A percentile compares a stretch with the other conserved stretches of the same genome.
phyloP scores from a whole-genome alignment of 1,140 invertebrate genomes.

The Brachionus rotundiformis region DNA sequence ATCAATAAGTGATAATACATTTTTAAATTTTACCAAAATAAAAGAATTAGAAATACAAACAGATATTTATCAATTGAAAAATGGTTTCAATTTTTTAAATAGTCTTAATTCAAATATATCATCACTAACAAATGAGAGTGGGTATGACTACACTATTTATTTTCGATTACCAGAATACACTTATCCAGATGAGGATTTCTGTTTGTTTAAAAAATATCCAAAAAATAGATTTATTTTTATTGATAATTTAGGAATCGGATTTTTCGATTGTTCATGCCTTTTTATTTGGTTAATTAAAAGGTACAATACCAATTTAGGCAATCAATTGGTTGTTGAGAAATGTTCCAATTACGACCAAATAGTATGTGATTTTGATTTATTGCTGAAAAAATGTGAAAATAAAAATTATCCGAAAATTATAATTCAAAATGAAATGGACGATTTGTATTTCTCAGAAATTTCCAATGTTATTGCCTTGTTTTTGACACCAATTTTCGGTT shows the following conservation, averaged over 20 bases:
- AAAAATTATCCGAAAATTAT: neutral
- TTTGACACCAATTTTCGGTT: neutral
- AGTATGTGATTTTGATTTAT: neutral
- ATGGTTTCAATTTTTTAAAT: neutral
- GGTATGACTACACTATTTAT: neutral
- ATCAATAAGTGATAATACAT: neutral
- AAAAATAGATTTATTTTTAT: neutral
- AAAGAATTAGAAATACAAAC: neutral
- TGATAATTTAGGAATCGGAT: neutral
- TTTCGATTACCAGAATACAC: neutral
- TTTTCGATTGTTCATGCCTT: neutral
- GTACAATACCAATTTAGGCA: no score
- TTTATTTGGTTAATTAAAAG: neutral
- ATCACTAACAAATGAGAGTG: neutral
- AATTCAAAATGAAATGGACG: neutral
- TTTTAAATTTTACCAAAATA: neutral
- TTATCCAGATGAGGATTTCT: neutral
- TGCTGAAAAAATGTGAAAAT: neutral
- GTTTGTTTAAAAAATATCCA: neutral
- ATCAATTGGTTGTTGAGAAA: neutral
- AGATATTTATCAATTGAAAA: neutral
- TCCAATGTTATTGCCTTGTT: neutral
- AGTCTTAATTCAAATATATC: neutral
- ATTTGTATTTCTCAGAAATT: neutral
- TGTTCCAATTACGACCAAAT: neutral